A percentile compares a stretch with the other conserved stretches of the same genome.
These are phyloP conservation scores for Volucella inanis DNA, from an alignment of 2,888 invertebrate genomes.

Conservation along the genomic window DNA sequence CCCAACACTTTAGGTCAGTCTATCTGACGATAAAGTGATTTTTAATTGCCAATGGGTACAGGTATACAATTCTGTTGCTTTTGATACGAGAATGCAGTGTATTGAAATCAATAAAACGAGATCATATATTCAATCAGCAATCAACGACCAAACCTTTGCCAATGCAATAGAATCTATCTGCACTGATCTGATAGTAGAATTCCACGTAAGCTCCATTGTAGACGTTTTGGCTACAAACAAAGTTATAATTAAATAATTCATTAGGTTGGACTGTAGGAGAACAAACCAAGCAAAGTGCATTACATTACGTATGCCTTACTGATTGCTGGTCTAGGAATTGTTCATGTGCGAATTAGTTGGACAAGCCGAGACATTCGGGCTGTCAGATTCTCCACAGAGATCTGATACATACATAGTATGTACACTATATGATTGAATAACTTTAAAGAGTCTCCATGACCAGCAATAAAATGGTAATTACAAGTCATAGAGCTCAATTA, in stretches of 20 bases:
- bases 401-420: conserved; percentile 14
- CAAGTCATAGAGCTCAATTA: conserved; percentile 65
- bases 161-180: conserved; percentile 15
- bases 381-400: conserved; percentile 40
- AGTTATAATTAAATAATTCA: conserved; percentile 48
- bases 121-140: conserved; percentile 20
- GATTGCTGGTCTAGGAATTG: neutral
- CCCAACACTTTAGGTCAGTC: no score
- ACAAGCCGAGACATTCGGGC: conserved; percentile 54
- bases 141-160: neutral
- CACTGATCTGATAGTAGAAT: conserved; percentile 18
- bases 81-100: neutral
- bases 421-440: neutral
- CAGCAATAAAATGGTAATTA: conserved; percentile 73
- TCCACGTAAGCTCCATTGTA: conserved; percentile 14
- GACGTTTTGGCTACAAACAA: conserved; percentile 58
- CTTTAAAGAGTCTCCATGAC: conserved; percentile 59
- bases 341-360: conserved; percentile 25
- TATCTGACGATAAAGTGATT: no score
- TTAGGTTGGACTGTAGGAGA: conserved; percentile 15
- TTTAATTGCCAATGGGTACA: no score
- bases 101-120: conserved; percentile 48
- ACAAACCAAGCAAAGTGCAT: conserved; percentile 16
- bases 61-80: no score
- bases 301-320: conserved; percentile 5